These are phyloP conservation scores for Cavia porcellus DNA, from an alignment of 2,113 vertebrate species.

Conservation along the genomic window DNA sequence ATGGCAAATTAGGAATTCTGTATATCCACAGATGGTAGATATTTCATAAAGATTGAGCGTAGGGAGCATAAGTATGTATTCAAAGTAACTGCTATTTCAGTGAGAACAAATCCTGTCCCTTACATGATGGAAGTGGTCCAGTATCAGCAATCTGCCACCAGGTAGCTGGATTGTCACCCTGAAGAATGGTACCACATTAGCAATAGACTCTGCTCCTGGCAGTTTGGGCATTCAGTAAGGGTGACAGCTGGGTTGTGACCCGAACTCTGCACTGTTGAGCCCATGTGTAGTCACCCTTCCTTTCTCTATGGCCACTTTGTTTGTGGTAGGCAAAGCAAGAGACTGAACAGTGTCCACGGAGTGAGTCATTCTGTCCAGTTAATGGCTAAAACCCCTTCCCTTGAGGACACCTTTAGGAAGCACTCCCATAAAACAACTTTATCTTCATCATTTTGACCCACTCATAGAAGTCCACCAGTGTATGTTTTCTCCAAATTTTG, in stretches of 20 bases:
- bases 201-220: not conserved
- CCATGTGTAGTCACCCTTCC: too few relatives aligned
- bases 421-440: not conserved
- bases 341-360: not conserved
- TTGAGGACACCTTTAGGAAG: not conserved
- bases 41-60: not conserved
- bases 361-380: not conserved
- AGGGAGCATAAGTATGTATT: not conserved
- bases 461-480: not conserved
- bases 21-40: not conserved
- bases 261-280: not conserved
- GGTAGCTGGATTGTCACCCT: not conserved
- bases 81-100: not conserved
- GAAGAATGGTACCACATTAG: too few relatives aligned
- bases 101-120: not conserved
- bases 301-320: not conserved
- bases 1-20: not conserved
- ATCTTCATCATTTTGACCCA: not conserved
- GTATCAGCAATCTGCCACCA: not conserved
- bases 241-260: not conserved
- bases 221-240: too few relatives aligned
- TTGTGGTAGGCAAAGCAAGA: not conserved
- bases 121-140: not conserved
- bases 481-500: not conserved
- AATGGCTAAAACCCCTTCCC: not conserved